Evolutionary conservation across 1,140 invertebrate genomes (phyloP), one percentile per base, ranked within the genome.

Genomic region (Leptopilina boulardi): DNA sequence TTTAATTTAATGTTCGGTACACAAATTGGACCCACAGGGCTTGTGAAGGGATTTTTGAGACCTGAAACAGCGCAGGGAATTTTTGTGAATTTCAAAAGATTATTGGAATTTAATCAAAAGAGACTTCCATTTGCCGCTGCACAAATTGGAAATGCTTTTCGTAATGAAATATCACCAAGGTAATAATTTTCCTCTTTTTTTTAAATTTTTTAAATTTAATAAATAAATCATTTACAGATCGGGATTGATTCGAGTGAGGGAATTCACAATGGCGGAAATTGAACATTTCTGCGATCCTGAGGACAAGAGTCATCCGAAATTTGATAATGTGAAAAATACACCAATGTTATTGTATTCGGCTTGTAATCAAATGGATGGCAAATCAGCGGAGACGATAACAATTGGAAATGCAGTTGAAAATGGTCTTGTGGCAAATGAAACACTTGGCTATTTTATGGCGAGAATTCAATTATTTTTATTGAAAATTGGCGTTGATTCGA

Each of bases 251-350:
- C 93, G 99, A 87, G 98, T 99, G 1, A 93, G 96, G 86, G 99
- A 99, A 89, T 99, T 99, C 86, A 99, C 98, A 0, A 99, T 99
- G 98, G 99, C 98, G 70, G 99, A 99, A 92, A 99, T 99, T 83
- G 99, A 99, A 89, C 98, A 99, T 92, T 99, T 99, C 90, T 99
- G 98, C 91, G 98, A 99, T 91, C 97, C 98, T 0, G 89, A 82
- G 2, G 92, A 96, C 77, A 99, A 99, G 86, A 93, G 92, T 77
- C 98, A 99, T 92, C 94, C 95, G 0, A 99, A 99, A 91, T 99
- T 99, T 91, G 92, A 92, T 1, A 91, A 91, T 56, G 92, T 99
- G 0, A 93, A 94, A 81, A 92, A 97, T 84, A 94, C 96, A 2
- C 91, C 90, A 77, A 89, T 99, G 88, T 89, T 94, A 6, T 89